A percentile compares a stretch with the other conserved stretches of the same genome.
These are phyloP conservation scores for Noctua fimbriata DNA, from an alignment of 2,888 invertebrate genomes.

Conservation along the genomic window DNA sequence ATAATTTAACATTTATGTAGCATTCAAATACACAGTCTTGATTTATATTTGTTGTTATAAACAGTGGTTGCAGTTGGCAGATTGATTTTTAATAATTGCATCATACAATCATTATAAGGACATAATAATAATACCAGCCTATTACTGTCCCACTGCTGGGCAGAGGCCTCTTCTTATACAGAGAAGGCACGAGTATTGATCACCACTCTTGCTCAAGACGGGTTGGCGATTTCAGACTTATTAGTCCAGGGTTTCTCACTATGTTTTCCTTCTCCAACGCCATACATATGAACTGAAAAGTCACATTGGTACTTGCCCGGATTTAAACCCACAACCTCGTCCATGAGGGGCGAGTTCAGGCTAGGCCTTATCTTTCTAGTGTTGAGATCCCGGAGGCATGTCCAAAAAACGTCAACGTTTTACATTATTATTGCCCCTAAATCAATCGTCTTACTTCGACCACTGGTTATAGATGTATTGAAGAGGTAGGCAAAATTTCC, in stretches of 20 bases:
- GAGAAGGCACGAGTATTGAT: not conserved
- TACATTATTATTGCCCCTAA: not conserved
- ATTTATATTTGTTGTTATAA: constrained; percentile 9
- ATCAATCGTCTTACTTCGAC: not conserved
- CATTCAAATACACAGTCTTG: constrained; percentile 25
- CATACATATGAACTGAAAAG: too few relatives aligned
- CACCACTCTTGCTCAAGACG: not conserved
- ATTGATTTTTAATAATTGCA: not conserved
- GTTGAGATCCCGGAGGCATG: not conserved
- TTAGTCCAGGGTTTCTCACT: not conserved
- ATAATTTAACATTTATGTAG: not conserved
- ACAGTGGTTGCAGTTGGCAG: not conserved
- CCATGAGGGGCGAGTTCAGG: not conserved
- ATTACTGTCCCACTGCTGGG: not conserved
- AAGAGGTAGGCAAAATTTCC: not conserved
- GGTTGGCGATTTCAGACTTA: not conserved
- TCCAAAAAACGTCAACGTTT: not conserved
- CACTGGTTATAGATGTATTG: constrained; percentile 4
- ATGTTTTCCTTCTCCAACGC: not conserved
- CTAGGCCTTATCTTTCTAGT: too few relatives aligned
- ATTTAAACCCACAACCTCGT: not conserved
- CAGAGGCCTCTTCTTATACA: not conserved
- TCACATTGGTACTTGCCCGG: too few relatives aligned
- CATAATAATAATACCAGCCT: not conserved
- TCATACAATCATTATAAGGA: not conserved